Conservation (phyloP, 1,140 invertebrate genomes). For the Subanguina moxae region DNA sequence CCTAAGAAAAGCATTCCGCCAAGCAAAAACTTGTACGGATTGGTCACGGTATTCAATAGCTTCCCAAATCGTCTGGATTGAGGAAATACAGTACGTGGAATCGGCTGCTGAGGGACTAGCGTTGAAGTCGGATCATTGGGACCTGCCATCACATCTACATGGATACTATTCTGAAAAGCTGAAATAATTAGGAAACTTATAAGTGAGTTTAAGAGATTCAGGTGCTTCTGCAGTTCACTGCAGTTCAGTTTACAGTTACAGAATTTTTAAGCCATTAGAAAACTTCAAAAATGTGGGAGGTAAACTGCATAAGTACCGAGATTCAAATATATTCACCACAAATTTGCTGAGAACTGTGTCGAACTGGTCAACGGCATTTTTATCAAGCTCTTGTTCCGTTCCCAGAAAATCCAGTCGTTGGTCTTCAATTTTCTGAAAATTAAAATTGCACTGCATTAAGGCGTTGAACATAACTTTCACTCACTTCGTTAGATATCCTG, state of each 20-base stretch:
- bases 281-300: too few species aligned
- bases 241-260: too few species aligned
- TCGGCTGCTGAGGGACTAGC: conserved; percentile 42
- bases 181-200: neutral
- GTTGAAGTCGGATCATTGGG: conserved; percentile 22
- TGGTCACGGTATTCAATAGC: conserved; percentile 33
- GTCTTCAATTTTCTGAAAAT: conserved; percentile 2
- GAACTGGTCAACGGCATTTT: conserved; percentile 19
- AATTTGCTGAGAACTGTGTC: conserved; percentile 10
- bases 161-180: conserved; percentile 17
- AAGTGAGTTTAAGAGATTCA: too few species aligned
- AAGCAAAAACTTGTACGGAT: conserved; percentile 40
- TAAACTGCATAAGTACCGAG: too few species aligned
- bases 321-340: conserved; percentile 14
- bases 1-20: conserved; percentile 33
- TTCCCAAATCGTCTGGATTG: neutral
- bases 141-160: conserved; percentile 42
- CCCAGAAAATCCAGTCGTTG: conserved; percentile 17
- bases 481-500: conserved; percentile 20
- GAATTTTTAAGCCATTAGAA: too few species aligned
- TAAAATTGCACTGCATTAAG: too few species aligned
- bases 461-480: neutral
- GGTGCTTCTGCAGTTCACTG: too few species aligned
- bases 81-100: conserved; percentile 19
- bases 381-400: conserved; percentile 14